These are phyloP conservation scores for Carollia perspicillata DNA, from an alignment of 2,113 vertebrate species.

Conservation along the genomic window DNA sequence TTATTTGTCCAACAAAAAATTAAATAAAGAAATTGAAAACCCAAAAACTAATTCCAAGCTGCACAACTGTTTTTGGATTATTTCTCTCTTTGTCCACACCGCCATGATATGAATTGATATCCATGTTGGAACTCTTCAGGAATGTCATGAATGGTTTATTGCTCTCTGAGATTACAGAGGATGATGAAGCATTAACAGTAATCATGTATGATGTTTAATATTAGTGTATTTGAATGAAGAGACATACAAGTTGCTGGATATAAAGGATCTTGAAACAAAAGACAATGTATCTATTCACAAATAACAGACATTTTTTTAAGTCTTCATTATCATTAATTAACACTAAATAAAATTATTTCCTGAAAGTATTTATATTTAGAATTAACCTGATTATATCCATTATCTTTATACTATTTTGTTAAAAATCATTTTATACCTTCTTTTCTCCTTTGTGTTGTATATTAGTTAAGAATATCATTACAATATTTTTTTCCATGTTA, in stretches of 20 bases:
- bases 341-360: neutral
- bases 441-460: neutral
- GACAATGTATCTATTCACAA: neutral
- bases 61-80: rapidly evolving
- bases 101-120: neutral
- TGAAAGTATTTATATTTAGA: neutral
- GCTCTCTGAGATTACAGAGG: neutral
- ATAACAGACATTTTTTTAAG: rapidly evolving
- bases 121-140: neutral
- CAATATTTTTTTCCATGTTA: neutral
- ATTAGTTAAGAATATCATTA: neutral
- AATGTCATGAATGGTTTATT: neutral
- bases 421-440: neutral
- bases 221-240: neutral
- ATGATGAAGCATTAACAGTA: neutral
- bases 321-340: neutral
- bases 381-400: neutral
- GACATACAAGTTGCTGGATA: rapidly evolving
- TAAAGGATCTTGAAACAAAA: neutral
- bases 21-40: neutral
- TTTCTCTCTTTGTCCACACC: neutral
- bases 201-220: neutral
- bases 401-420: neutral
- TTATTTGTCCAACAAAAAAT: neutral
- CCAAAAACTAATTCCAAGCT: neutral